These are phyloP conservation scores for Drosophila saltans DNA, from an alignment of 1,140 invertebrate genomes.

Conservation along the genomic window DNA sequence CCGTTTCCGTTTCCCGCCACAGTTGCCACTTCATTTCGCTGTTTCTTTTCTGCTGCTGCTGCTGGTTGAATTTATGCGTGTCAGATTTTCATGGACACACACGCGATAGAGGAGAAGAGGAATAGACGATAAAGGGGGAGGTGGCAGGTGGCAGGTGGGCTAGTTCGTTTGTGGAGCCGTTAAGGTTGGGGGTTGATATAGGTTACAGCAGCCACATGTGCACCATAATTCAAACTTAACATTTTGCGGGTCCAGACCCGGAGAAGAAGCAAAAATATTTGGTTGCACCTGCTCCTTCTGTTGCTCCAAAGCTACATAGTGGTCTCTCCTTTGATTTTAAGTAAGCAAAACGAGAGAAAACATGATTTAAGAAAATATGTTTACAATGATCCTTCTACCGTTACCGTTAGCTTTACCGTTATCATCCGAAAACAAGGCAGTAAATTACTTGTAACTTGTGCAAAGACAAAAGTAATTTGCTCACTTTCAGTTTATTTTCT, in stretches of 20 bases:
- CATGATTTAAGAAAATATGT: constrained; percentile 44
- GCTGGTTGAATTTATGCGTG: constrained; percentile 67
- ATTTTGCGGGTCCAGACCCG: constrained; percentile 27
- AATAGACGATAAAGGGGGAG: no score
- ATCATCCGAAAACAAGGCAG: background rate
- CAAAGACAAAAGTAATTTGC: background rate
- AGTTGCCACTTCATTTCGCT: constrained; percentile 59
- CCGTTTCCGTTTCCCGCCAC: constrained; percentile 49
- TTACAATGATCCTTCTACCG: constrained; percentile 23
- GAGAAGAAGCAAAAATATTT: constrained; percentile 37
- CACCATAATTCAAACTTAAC: constrained; percentile 69
- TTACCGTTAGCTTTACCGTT: background rate
- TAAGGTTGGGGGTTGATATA: constrained; percentile 7
- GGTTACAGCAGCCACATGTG: constrained; percentile 61
- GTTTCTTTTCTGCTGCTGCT: constrained; percentile 23
- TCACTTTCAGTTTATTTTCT: background rate
- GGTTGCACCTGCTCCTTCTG: constrained; percentile 45
- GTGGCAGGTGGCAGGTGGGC: background rate
- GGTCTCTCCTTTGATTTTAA: constrained; percentile 2
- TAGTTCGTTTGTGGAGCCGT: background rate
- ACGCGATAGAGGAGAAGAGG: constrained; percentile 6
- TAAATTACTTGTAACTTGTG: background rate
- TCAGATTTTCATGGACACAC: constrained; percentile 75
- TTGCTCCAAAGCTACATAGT: constrained; percentile 1
- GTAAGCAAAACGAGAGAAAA: background rate